Evolutionary conservation across 2,113 vertebrate species (phyloP), one percentile per base, ranked within the genome.

Genomic region (Erpornis zantholeuca): DNA sequence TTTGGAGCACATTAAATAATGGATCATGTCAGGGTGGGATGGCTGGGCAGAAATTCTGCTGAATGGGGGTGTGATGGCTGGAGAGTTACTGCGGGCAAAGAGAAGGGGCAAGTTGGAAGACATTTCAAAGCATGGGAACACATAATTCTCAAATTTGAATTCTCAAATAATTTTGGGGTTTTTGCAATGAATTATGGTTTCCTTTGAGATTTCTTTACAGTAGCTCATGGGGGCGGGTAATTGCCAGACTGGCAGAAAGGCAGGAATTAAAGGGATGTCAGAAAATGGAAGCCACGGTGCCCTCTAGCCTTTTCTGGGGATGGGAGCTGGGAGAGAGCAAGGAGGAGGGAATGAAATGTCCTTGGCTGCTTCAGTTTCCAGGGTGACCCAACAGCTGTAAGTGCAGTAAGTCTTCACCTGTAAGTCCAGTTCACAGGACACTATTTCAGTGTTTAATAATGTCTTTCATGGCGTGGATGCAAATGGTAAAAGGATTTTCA

Each of bases 401-500:
- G 20, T 24, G 50, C 60, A 70, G 42, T 73, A 77, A 88, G 76
- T 54, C 79, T 94, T 78, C 56, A 66, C 47, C 60, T 81, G 13
- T 28, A 83, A 81, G 72, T 33, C 72, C 77, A 53, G 70, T 40
- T 33, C 47, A 31, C 2, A 13, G 72, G 56, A 31, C 8, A 2
- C 31, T 72, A 53, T 91, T 92, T 88, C 86, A 91, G 69, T 40
- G 42, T 50, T 7, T 61, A 79, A 69, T 57, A 35, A 88, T 3
- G 25, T 57, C 50, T 89, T 71, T 82, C 53, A 82, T 42, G 21
- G 54, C 54, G 65, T 6, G 33, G 77, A 92, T 94, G 94, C 78
- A 94, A 91, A 94, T 42, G 71, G 61, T 59, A 35, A 80, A 92
- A 94, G 95, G 84, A 80, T 94, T 92, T 85, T 78, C 66, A n/a